Evolutionary conservation across 2,797 vertebrate genomes (phyloP).

Genomic region (Micropoecilia bifurca): DNA sequence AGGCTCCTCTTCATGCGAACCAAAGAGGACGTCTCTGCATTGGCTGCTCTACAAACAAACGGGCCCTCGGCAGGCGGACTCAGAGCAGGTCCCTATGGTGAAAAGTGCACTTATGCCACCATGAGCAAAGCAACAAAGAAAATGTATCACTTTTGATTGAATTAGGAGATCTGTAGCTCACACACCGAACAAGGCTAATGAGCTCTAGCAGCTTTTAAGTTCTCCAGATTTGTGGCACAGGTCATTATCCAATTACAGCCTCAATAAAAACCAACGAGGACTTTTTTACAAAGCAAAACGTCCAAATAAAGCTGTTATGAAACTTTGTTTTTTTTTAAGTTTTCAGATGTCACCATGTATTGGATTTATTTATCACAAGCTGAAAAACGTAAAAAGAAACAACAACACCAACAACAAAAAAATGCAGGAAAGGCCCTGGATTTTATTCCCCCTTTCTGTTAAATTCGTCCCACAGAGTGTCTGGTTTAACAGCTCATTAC

Average conservation of each 20-base stretch:
- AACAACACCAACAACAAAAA: conserved; percentile 9
- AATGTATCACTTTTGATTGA: conserved; percentile 55
- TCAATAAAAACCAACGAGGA: conserved; percentile 3
- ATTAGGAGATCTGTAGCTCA: conserved; percentile 40
- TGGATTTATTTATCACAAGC: background rate
- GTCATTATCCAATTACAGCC: conserved; percentile 8
- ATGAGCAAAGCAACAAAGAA: conserved; percentile 51
- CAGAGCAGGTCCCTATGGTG: conserved; percentile 62
- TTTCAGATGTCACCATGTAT: background rate
- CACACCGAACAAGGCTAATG: conserved; percentile 23
- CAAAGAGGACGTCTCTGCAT: conserved; percentile 69
- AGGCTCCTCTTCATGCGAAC: conserved; percentile 81
- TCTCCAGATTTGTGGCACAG: background rate
- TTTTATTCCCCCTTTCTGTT: conserved; percentile 42
- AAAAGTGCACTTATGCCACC: conserved; percentile 47
- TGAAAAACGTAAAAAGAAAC: conserved; percentile 35
- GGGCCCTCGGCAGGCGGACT: conserved; percentile 50
- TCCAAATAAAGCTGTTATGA: conserved; percentile 30
- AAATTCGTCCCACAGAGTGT: conserved; percentile 58
- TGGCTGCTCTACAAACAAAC: conserved; percentile 72
- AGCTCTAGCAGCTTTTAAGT: conserved; percentile 18
- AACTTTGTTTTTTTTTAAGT: background rate
- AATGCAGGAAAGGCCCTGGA: conserved; percentile 3
- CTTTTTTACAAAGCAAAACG: background rate
- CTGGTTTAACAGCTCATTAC: conserved; percentile 79